A percentile compares a stretch with the other conserved stretches of the same genome.
Evolutionary conservation across 2,113 vertebrate species (phyloP).

Genomic region (Ginglymostoma cirratum): DNA sequence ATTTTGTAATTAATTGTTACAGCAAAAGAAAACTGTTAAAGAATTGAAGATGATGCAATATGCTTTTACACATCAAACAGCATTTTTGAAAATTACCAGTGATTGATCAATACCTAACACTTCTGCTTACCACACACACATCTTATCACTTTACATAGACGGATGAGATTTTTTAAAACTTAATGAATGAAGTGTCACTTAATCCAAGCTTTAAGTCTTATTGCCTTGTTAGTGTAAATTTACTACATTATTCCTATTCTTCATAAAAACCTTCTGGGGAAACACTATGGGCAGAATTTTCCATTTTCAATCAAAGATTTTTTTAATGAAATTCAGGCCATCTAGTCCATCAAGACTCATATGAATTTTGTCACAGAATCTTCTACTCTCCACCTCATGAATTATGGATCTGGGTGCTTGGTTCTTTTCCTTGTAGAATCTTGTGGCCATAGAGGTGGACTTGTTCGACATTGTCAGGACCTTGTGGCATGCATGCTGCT

Average conservation of each 20-base stretch:
- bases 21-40: slow-evolving; percentile 27
- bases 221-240: background rate
- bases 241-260: background rate
- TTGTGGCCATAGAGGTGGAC: too few relatives aligned
- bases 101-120: background rate
- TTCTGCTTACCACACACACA: background rate
- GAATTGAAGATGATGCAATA: background rate
- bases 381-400: too few relatives aligned
- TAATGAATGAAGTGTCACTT: background rate
- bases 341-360: too few relatives aligned
- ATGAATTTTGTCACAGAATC: too few relatives aligned
- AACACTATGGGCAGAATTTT: background rate
- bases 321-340: too few relatives aligned
- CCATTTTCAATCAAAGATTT: too few relatives aligned
- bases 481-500: too few relatives aligned
- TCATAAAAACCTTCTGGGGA: background rate
- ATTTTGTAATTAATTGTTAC: slow-evolving; percentile 35
- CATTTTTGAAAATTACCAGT: background rate
- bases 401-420: too few relatives aligned
- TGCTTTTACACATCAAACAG: background rate
- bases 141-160: background rate
- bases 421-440: too few relatives aligned
- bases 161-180: background rate
- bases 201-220: background rate
- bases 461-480: too few relatives aligned